Conservation (phyloP, 2,113 vertebrate species). For the Centropus bengalensis region DNA sequence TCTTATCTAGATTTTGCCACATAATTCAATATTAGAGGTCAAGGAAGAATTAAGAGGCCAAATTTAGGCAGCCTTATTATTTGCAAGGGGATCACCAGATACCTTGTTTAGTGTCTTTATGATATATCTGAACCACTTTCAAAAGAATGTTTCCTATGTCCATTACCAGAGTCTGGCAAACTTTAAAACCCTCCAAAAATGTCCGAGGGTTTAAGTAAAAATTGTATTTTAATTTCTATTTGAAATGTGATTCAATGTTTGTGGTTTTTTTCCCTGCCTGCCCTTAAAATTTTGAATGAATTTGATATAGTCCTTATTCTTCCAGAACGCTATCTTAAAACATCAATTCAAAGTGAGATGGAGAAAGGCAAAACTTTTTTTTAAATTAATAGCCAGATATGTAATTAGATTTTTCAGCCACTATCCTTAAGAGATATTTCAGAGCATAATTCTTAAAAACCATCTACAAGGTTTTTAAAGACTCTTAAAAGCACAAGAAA, state of each 20-base stretch:
- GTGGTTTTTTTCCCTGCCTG: not conserved
- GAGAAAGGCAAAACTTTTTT: not conserved
- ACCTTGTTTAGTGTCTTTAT: conserved; percentile 2
- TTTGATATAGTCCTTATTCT: not conserved
- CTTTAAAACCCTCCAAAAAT: not conserved
- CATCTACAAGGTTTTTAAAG: conserved; percentile 63
- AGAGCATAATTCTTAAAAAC: conserved; percentile 46
- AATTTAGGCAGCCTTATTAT: not conserved
- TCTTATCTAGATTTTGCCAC: not conserved
- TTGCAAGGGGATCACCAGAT: not conserved
- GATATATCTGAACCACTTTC: not conserved
- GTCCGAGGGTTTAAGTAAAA: not conserved
- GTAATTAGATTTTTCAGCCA: not conserved
- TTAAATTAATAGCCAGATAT: conserved; percentile 28
- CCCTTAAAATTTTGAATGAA: not conserved
- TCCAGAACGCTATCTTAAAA: conserved; percentile 24
- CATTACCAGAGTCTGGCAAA: not conserved
- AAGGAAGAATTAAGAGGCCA: not conserved
- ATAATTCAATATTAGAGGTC: not conserved
- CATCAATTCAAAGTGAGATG: conserved; percentile 26
- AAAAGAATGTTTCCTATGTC: conserved; percentile 2
- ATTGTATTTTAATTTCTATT: not conserved
- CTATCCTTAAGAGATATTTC: conserved; percentile 40
- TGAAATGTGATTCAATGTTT: not conserved
- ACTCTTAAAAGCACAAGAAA: conserved; percentile 70